These are phyloP conservation scores for Carettochelys insculpta DNA, from an alignment of 2,113 vertebrate species.

Conservation along the genomic window DNA sequence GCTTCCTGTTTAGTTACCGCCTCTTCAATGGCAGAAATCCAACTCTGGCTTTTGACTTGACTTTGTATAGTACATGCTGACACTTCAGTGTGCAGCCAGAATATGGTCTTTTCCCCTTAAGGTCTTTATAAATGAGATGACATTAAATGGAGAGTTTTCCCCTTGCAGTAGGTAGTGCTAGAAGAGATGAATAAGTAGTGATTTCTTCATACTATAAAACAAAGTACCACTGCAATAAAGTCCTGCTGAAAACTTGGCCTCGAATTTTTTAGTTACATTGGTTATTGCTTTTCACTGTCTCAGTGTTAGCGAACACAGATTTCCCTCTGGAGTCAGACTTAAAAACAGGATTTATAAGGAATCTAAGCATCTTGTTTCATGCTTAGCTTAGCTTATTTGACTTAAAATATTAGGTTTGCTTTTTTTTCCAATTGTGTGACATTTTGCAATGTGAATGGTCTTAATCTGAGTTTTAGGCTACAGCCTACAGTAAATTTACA, in stretches of 20 bases:
- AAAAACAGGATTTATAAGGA: conserved; percentile 48
- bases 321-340: conserved; percentile 62
- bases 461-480: not conserved
- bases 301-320: conserved; percentile 66
- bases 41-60: not conserved
- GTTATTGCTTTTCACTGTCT: conserved; percentile 68
- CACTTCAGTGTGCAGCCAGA: not conserved
- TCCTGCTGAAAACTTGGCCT: conserved; percentile 65
- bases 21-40: conserved; percentile 9
- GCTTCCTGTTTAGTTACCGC: not conserved
- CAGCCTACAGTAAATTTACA: not conserved
- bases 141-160: conserved; percentile 63
- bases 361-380: conserved; percentile 35
- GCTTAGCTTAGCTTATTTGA: conserved; percentile 49
- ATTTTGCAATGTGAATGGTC: not conserved
- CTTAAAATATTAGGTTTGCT: conserved; percentile 43
- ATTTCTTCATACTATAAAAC: conserved; percentile 61
- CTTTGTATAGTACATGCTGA: accelerated
- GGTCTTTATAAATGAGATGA: conserved; percentile 51
- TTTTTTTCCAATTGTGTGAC: conserved; percentile 11
- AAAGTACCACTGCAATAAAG: conserved; percentile 58
- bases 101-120: conserved; percentile 31
- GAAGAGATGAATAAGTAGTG: conserved; percentile 49
- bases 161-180: conserved; percentile 46
- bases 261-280: conserved; percentile 51